phyloP scores from a whole-genome alignment of 2,888 invertebrate species.

The Drosophila aldrichi region DNA sequence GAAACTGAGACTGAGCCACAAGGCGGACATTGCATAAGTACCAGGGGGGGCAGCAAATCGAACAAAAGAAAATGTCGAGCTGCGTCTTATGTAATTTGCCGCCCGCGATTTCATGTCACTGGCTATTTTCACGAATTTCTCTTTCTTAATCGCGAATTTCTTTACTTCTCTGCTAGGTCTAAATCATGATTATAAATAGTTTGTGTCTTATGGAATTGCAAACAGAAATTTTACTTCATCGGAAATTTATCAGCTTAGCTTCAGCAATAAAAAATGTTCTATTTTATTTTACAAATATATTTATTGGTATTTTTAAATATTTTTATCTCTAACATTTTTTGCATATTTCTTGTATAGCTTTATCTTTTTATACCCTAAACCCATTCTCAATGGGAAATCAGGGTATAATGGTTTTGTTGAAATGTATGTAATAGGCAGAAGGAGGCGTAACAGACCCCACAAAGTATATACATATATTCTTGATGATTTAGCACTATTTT shows the following conservation, averaged over 20 bases:
- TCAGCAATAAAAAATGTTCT: neutral
- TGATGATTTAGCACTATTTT: too few relatives aligned
- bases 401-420: too few relatives aligned
- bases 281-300: too few relatives aligned
- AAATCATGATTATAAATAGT: neutral
- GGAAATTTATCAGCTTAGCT: neutral
- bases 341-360: too few relatives aligned
- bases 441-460: too few relatives aligned
- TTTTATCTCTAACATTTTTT: too few relatives aligned
- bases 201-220: neutral
- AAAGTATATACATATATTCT: too few relatives aligned
- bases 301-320: too few relatives aligned
- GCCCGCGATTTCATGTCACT: neutral
- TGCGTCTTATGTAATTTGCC: constrained; percentile 6
- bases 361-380: too few relatives aligned
- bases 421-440: too few relatives aligned
- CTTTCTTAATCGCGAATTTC: neutral
- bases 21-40: constrained; percentile 28
- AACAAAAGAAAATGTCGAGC: constrained; percentile 7
- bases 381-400: too few relatives aligned
- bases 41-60: constrained; percentile 5
- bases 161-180: neutral
- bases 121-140: neutral
- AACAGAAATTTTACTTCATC: neutral
- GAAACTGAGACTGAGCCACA: neutral